Evolutionary conservation across 64 coral and sea anemone genomes (phyloP), one percentile per base, ranked within the genome.

Genomic region (Platygyra sinensis): DNA sequence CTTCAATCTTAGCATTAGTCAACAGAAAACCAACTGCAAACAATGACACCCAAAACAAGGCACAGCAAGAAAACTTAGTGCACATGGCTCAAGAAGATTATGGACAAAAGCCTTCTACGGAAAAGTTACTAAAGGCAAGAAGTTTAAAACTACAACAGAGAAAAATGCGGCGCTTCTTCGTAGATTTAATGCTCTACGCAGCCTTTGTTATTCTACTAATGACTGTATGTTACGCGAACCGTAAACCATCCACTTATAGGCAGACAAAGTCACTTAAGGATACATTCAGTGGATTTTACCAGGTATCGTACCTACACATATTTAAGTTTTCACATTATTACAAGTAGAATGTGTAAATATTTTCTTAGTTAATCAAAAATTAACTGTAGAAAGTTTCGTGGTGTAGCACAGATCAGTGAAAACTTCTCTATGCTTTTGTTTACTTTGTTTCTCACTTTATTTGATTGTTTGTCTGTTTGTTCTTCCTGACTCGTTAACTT

Each of bases 181-280:
- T 29, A 17, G 76, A 96, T 27, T 25, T 72, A 19, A 15, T 29
- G 6, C 20, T 86, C 32, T 84, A 92, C 67, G 29, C 86, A n/a
- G 19, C 80, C 7, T 78, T 92, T 51, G n/a, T 92, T 51, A 31
- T 96, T 18, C 30, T 92, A 18, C 74, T 96, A 5, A 85, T 89
- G 79, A 62, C 67, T 30, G 90, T 96, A 10, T 94, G 92, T 42
- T 89, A 94, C 83, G 69, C 52, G 64, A 84, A 94, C 62, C 69
- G 87, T 29, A 87, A 83, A 32, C 78, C 22, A 0, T 54, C 67
- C 3, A 77, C 36, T 33, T 89, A 88, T 36, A 25, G 39, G n/a
- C 54, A 77, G 19, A 89, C 77, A 30, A 94, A 84, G 60, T 75
- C 86, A 11, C 46, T 94, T 12, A 51, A 82, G 38, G 77, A 94